These are phyloP conservation scores for Agonopterix arenella DNA, from an alignment of 2,888 invertebrate genomes.

Conservation along the genomic window DNA sequence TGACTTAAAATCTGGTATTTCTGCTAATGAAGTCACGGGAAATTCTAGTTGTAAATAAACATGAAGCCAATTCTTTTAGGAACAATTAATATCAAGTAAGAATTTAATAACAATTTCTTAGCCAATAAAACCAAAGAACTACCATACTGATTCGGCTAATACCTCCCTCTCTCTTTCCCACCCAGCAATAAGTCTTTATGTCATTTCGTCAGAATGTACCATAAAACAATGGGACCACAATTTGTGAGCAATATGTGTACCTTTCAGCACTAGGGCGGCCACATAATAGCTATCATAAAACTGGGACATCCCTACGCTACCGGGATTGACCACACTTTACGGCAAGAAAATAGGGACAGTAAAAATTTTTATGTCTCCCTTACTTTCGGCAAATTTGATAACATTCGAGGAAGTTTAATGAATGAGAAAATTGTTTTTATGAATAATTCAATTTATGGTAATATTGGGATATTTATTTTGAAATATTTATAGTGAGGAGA, in stretches of 20 bases:
- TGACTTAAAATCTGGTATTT: too few species aligned
- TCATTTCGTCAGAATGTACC: constrained; percentile 11
- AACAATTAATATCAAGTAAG: too few species aligned
- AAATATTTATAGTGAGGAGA: not conserved
- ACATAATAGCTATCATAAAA: constrained; percentile 37
- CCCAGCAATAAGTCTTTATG: constrained; percentile 11
- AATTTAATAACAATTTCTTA: too few species aligned
- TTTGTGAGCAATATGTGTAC: constrained; percentile 19
- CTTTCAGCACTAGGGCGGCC: constrained; percentile 19
- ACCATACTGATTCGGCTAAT: not conserved
- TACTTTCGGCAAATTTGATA: constrained; percentile 23
- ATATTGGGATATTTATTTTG: constrained; percentile 2
- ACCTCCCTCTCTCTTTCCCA: not conserved
- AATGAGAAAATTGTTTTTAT: constrained; percentile 29
- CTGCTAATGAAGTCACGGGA: too few species aligned
- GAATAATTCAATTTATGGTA: constrained; percentile 23
- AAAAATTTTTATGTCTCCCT: constrained; percentile 29
- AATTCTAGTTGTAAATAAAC: too few species aligned
- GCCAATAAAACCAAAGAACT: too few species aligned
- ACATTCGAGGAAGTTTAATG: constrained; percentile 21
- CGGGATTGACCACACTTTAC: constrained; percentile 38
- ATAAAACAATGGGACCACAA: constrained; percentile 23
- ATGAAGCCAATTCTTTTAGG: too few species aligned
- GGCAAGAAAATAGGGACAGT: constrained; percentile 32
- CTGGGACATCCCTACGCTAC: constrained; percentile 20